Base-by-base conservation (phyloP, 2,888 invertebrate genomes). In the Coelinius sp. region DNA sequence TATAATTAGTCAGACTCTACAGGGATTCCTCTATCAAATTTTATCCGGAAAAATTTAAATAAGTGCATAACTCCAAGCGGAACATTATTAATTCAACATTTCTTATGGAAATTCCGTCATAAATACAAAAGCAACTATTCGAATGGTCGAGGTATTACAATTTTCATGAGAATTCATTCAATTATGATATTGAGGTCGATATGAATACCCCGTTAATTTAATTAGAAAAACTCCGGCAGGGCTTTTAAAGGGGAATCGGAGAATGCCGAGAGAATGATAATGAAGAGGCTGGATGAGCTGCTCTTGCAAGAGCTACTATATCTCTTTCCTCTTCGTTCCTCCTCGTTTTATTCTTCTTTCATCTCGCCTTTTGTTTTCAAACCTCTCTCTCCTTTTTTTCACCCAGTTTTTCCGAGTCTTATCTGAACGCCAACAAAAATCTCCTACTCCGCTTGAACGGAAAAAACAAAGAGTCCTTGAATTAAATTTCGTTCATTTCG, bases 401-500 rank as follows among this genome's bases (percentile, higher is more conserved):
- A 35, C 53, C 59, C 49, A 65, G 44, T 38, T 41, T 56, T 59
- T 20, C 35, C 31, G 24, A 53, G 46, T 24, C 65, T 73, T 70
- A 71, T 71, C 71, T 69, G n/a, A 62, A 25, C 27, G 41, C 38
- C 56, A 27, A 46, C 49, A 41, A 65, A 62, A 71, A 64, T 59
- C 68, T 68, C 44, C 52, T 35, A 69, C 49, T 41, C 76, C 77
- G 77, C 80, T 80, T 82, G 81, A 79, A 80, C 79, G 78, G 77
- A 66, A 71, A 77, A 83, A 83, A 81, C 79, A 81, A 82, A 81
- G 78, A 77, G 63, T 41, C 52, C 72, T 77, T 71, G 79, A 81
- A 83, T 83, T 82, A 80, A 83, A 83, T 83, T 82, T 82, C 83
- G 78, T 71, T 74, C 70, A 49, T 52, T 71, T 68, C 56, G 59